phyloP scores from a whole-genome alignment of 2,888 invertebrate genomes.

The Actias luna region DNA sequence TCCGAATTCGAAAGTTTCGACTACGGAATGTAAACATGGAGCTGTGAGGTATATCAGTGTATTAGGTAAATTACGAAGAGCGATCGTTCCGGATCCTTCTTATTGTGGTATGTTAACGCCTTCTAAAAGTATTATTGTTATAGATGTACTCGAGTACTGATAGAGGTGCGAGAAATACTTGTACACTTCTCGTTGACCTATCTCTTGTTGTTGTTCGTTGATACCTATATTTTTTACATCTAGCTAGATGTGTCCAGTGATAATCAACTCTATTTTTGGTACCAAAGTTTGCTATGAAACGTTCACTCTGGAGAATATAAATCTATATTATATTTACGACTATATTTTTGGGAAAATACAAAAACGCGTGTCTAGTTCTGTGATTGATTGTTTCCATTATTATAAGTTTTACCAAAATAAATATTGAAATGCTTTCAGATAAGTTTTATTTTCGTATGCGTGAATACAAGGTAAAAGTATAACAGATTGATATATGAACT shows the following conservation, averaged over 20 bases:
- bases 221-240: slow-evolving; percentile 81
- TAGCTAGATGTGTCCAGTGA: slow-evolving; percentile 77
- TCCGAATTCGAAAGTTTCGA: slow-evolving; percentile 92
- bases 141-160: slow-evolving; percentile 64
- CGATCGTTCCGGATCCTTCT: slow-evolving; percentile 69
- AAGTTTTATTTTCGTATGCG: background rate
- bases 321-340: slow-evolving; percentile 24
- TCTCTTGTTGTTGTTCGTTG: slow-evolving; percentile 80
- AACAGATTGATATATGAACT: background rate
- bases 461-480: background rate
- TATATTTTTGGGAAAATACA: background rate
- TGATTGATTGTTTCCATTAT: background rate
- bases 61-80: slow-evolving; percentile 74
- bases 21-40: slow-evolving; percentile 83
- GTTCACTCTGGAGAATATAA: slow-evolving; percentile 29
- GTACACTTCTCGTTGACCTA: slow-evolving; percentile 79
- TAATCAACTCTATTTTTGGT: slow-evolving; percentile 79
- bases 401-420: background rate
- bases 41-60: slow-evolving; percentile 79
- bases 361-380: background rate
- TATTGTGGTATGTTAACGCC: slow-evolving; percentile 75
- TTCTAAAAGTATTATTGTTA: slow-evolving; percentile 81
- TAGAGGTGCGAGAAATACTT: slow-evolving; percentile 77
- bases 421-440: background rate
- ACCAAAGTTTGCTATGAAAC: slow-evolving; percentile 56